Conservation (phyloP, 2,113 vertebrate species). For the Notechis scutatus region DNA sequence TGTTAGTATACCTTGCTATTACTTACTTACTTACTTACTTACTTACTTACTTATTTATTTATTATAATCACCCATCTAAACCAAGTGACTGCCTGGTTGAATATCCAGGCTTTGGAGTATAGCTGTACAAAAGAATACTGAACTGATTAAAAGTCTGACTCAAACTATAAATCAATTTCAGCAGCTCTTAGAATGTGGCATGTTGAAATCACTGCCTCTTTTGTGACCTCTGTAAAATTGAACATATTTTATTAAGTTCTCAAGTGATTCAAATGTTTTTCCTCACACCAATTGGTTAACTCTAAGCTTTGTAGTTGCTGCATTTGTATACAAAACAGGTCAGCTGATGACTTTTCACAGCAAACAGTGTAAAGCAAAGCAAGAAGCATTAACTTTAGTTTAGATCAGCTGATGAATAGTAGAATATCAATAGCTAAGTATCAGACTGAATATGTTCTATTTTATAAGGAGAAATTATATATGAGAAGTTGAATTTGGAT, state of each 20-base stretch:
- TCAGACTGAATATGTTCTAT: neutral
- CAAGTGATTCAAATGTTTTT: constrained; percentile 20
- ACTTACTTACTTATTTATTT: neutral
- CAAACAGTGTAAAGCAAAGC: neutral
- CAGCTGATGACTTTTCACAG: neutral
- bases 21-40: too few species aligned
- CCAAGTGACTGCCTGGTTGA: neutral
- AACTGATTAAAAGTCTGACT: neutral
- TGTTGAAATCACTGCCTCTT: constrained; percentile 3
- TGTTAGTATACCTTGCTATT: too few species aligned
- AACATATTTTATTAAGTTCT: neutral
- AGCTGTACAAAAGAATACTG: neutral
- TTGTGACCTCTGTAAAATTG: neutral
- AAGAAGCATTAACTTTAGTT: neutral
- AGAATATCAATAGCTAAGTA: neutral
- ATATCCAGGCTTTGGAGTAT: neutral
- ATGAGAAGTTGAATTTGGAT: neutral
- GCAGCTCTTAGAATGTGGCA: neutral
- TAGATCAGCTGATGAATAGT: neutral
- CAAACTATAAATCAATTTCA: neutral
- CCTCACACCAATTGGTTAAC: neutral
- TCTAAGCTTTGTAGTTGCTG: neutral
- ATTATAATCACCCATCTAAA: neutral
- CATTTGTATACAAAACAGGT: constrained; percentile 11
- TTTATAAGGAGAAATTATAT: neutral